phyloP scores from a whole-genome alignment of 2,797 vertebrate genomes.

The Malurus splendens region DNA sequence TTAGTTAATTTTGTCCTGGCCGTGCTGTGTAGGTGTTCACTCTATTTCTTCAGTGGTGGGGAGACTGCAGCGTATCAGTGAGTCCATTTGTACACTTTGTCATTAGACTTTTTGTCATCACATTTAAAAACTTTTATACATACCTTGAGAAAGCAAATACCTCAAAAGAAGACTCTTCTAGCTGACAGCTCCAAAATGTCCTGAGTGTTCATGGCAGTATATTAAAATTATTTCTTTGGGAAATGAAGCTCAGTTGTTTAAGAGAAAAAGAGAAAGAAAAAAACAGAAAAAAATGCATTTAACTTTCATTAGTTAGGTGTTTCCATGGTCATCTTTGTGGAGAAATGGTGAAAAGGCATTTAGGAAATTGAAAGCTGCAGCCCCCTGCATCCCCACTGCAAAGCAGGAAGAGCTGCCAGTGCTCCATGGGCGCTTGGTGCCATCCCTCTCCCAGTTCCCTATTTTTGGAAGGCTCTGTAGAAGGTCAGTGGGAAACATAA shows the following conservation, averaged over 20 bases:
- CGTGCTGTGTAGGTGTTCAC: not conserved
- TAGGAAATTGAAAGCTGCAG: not conserved
- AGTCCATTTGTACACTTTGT: not conserved
- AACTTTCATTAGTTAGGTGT: not conserved
- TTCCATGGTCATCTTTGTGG: not conserved
- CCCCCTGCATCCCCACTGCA: not conserved
- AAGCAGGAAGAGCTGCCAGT: not conserved
- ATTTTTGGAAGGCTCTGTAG: slow-evolving; percentile 51
- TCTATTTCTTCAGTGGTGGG: not conserved
- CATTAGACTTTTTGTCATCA: not conserved
- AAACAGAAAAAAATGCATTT: not conserved
- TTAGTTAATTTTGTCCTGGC: not conserved
- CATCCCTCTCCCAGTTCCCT: not conserved
- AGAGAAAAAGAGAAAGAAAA: not conserved
- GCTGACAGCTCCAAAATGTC: not conserved
- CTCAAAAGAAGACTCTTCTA: not conserved
- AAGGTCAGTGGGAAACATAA: slow-evolving; percentile 51
- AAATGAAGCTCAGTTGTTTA: not conserved
- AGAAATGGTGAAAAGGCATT: not conserved
- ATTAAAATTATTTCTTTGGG: not conserved
- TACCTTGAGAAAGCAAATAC: not conserved
- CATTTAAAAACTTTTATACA: accelerated
- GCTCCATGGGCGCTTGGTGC: accelerated
- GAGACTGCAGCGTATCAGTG: not conserved
- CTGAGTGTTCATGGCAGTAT: not conserved